Evolutionary conservation across 2,113 vertebrate genomes (phyloP).

Genomic region (Barnardius zonarius): DNA sequence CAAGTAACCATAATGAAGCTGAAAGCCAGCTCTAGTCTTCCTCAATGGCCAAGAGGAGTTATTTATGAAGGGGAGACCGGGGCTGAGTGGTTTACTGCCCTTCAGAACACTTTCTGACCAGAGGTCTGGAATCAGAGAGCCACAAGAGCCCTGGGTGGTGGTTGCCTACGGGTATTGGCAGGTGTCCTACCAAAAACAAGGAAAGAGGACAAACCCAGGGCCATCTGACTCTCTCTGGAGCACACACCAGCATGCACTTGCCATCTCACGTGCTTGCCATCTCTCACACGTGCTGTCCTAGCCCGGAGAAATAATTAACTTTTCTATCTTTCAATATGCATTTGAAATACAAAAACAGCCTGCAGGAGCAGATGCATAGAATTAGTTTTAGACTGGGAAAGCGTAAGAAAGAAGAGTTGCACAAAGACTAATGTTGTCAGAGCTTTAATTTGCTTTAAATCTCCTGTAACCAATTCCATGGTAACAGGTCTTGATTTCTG

Average conservation of each 20-base stretch:
- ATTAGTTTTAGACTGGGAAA: neutral
- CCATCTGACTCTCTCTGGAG: neutral
- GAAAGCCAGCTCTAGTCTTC: conserved; percentile 52
- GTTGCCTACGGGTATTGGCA: neutral
- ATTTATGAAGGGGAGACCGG: conserved; percentile 70
- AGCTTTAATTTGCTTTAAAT: conserved; percentile 64
- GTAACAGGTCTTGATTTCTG: conserved; percentile 54
- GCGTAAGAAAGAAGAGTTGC: neutral
- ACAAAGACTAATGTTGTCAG: conserved; percentile 10
- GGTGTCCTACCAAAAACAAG: neutral
- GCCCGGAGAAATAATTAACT: neutral
- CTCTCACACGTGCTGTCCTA: neutral
- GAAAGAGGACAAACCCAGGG: neutral
- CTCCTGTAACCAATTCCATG: conserved; percentile 47
- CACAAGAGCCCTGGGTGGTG: conserved; percentile 12
- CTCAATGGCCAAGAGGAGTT: conserved; percentile 58
- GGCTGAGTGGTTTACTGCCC: conserved; percentile 55
- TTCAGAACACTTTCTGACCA: conserved; percentile 56
- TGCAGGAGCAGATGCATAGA: conserved; percentile 1
- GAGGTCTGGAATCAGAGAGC: conserved; percentile 43
- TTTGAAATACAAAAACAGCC: conserved; percentile 44
- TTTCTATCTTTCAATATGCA: neutral
- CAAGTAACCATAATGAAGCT: conserved; percentile 65
- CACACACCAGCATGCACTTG: neutral
- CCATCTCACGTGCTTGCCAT: neutral